Base-by-base conservation (phyloP, 2,888 invertebrate species). In the Lycia hirtaria region DNA sequence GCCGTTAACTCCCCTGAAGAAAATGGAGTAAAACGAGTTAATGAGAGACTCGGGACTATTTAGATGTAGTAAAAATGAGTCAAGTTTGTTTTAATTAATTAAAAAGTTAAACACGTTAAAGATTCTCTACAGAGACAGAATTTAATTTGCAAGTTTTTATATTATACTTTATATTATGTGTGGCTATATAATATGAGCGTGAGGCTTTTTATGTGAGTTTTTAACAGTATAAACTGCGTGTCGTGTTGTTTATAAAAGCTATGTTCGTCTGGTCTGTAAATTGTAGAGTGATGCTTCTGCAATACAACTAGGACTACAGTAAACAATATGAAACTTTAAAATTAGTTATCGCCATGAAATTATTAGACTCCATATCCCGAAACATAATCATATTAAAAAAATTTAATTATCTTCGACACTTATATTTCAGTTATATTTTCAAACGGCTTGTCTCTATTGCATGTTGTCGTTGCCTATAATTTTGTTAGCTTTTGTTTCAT, bases 181-280 rank as follows among this genome's bases (percentile, higher is more conserved):
- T 9, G 24, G 12, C 12, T 38, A 14, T 7, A 7, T 14, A 12
- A 10, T 14, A 14, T 6, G 9, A 40, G 14, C 17, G 17, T 17
- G 26, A 17, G 3, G 15, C 10, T 10, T 24, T 38, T 40, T 41
- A 51, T 33, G n/a, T 15, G 17, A 41, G 35, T 35, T 22, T 51
- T 51, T 24, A 24, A 51, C 3, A 26, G 12, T 20, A 35, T 19
- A 35, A 43, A 51, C 33, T 12, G 24, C 15, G 30, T 30, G 20
- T 17, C 32, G 37, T 3, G 37, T 37, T 15, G 19, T 54, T 38
- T 49, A 52, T 54, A 45, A 24, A 40, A 41, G 40, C 15, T 45
- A 22, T 45, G 44, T 40, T 52, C 43, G 50, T 55, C 41, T 55
- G 53, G n/a, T n/a, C n/a, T n/a, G n/a, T n/a, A n/a, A 30, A 43